These are phyloP conservation scores for Yoshiicerus persimilis DNA, from an alignment of 1,140 invertebrate genomes.

Conservation along the genomic window DNA sequence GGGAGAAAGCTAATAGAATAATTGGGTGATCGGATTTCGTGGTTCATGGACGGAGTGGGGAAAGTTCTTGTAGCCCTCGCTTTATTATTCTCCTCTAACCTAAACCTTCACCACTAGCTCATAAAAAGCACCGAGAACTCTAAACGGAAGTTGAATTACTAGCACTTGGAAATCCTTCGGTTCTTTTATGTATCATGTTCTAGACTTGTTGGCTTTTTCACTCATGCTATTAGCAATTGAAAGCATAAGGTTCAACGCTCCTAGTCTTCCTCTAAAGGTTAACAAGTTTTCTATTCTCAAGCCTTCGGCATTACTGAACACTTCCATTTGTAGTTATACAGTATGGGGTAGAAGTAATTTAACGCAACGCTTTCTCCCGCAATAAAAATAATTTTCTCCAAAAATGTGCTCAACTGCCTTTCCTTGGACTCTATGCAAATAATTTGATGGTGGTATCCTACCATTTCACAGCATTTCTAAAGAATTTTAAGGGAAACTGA, in stretches of 20 bases:
- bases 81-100: neutral
- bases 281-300: neutral
- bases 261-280: neutral
- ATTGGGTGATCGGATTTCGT: conserved; percentile 16
- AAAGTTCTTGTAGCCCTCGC: neutral
- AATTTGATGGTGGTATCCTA: no score
- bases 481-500: no score
- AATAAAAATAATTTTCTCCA: no score
- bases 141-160: neutral
- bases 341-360: no score
- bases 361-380: no score
- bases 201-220: neutral
- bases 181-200: neutral
- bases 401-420: no score
- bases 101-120: neutral
- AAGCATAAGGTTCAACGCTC: neutral
- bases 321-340: no score
- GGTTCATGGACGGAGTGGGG: neutral
- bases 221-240: neutral
- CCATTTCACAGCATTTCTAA: no score
- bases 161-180: neutral
- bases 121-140: neutral
- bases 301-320: no score
- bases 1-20: neutral
- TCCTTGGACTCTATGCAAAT: no score